Evolutionary conservation across 2,113 vertebrate genomes (phyloP).

Genomic region (Dasyprocta punctata): DNA sequence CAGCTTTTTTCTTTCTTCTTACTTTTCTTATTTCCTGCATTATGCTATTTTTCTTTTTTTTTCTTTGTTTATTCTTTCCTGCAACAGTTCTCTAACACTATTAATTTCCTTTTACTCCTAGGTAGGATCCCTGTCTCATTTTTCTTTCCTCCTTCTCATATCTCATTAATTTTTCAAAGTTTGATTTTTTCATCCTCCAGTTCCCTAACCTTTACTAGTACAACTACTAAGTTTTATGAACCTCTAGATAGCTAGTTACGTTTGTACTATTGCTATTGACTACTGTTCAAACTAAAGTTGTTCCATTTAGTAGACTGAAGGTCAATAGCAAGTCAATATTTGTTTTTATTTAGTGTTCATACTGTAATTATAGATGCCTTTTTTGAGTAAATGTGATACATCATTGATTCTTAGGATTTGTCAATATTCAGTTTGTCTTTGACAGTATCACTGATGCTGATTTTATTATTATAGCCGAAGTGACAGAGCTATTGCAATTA

Average conservation of each 20-base stretch:
- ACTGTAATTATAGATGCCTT: not conserved
- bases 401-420: not conserved
- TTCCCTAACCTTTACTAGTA: not conserved
- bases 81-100: too few species aligned
- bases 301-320: not conserved
- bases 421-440: not conserved
- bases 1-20: not conserved
- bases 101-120: too few species aligned
- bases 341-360: not conserved
- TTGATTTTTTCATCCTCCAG: not conserved
- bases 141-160: not conserved
- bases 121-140: not conserved
- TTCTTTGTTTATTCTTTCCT: not conserved
- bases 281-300: not conserved
- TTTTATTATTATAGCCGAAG: too few species aligned
- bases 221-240: not conserved
- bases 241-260: not conserved
- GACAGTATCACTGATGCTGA: not conserved
- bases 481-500: too few species aligned
- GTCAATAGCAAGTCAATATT: not conserved
- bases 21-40: not conserved
- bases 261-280: not conserved
- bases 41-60: not conserved
- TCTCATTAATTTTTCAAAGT: not conserved
- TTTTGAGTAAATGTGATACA: not conserved